phyloP scores from a whole-genome alignment of 2,888 invertebrate species.

The Andrena praecox region DNA sequence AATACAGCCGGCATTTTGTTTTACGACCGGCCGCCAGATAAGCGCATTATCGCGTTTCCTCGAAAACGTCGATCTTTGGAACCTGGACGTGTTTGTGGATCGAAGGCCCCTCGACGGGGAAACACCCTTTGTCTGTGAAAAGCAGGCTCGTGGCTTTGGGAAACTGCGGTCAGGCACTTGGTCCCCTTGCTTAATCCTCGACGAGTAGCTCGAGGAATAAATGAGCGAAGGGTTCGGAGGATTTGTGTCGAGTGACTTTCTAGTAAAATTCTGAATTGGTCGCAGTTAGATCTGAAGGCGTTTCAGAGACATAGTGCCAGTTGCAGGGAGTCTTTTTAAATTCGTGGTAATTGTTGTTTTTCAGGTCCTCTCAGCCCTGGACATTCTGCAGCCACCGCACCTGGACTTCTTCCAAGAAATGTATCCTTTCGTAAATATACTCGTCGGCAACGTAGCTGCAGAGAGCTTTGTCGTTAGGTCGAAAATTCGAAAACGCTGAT shows the following conservation, averaged over 20 bases:
- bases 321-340: too few species aligned
- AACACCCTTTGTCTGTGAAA: not conserved
- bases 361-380: constrained; percentile 98
- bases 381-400: constrained; percentile 99
- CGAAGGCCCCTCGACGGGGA: not conserved
- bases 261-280: too few species aligned
- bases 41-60: constrained; percentile 35
- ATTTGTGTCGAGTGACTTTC: not conserved
- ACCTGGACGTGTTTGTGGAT: not conserved
- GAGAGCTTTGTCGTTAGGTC: constrained; percentile 34
- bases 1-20: constrained; percentile 39
- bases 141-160: not conserved
- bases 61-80: constrained; percentile 25
- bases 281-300: too few species aligned
- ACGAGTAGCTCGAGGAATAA: too few species aligned
- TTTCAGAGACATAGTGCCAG: too few species aligned
- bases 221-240: not conserved
- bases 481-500: constrained; percentile 31
- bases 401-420: constrained; percentile 99
- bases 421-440: constrained; percentile 91
- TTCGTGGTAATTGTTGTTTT: constrained; percentile 78
- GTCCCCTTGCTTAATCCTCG: too few species aligned
- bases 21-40: constrained; percentile 35
- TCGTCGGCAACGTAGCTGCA: too few species aligned
- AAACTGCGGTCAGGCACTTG: not conserved